A percentile compares a stretch with the other conserved stretches of the same genome.
phyloP scores from a whole-genome alignment of 2,888 invertebrate genomes.

The Barypeithes pellucidus region DNA sequence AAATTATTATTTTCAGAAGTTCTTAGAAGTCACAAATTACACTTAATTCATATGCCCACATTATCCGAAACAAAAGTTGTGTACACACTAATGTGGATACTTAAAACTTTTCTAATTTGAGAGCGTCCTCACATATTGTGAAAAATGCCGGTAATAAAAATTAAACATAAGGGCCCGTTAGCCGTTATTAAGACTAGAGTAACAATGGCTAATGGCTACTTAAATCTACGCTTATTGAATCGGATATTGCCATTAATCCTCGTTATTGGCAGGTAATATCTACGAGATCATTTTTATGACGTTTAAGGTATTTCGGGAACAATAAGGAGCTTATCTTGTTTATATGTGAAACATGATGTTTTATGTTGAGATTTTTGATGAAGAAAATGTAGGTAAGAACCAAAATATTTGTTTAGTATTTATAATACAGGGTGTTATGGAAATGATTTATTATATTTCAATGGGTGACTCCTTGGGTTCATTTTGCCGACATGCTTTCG shows the following conservation, averaged over 20 bases:
- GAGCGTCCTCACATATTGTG: slow-evolving; percentile 37
- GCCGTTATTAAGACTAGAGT: slow-evolving; percentile 47
- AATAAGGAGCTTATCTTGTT: slow-evolving; percentile 41
- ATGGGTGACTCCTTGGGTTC: too few relatives aligned
- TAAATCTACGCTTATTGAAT: slow-evolving; percentile 64
- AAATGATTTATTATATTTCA: too few relatives aligned
- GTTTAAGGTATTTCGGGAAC: slow-evolving; percentile 66
- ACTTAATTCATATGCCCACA: not conserved
- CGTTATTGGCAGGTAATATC: slow-evolving; percentile 70
- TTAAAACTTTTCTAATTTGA: slow-evolving; percentile 51
- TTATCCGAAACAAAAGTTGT: slow-evolving; percentile 35
- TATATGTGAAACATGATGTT: slow-evolving; percentile 2
- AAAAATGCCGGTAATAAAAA: slow-evolving; percentile 51
- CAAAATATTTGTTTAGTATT: too few relatives aligned
- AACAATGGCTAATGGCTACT: slow-evolving; percentile 52
- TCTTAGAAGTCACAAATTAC: slow-evolving; percentile 1
- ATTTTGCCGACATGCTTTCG: too few relatives aligned
- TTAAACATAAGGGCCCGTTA: slow-evolving; percentile 55
- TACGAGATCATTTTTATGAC: slow-evolving; percentile 68
- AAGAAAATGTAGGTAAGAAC: too few relatives aligned
- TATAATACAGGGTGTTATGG: too few relatives aligned
- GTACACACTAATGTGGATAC: slow-evolving; percentile 33
- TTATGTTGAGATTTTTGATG: too few relatives aligned
- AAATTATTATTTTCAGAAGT: not conserved
- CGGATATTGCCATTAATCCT: slow-evolving; percentile 69